Base-by-base conservation (phyloP, 2,113 vertebrate species). In the human region DNA sequence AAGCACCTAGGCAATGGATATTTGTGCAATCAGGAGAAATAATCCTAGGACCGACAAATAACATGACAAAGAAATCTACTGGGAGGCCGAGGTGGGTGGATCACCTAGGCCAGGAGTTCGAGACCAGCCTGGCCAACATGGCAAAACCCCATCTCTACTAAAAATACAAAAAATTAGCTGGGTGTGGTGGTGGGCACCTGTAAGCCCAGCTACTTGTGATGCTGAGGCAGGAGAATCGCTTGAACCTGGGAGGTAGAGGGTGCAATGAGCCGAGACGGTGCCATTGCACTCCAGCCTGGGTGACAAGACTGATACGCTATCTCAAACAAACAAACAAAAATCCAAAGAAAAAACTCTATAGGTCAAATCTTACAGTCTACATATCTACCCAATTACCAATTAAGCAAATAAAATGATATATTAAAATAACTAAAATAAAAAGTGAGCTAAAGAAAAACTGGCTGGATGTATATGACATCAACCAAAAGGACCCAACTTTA, bases 391-490 rank as follows among this genome's bases (percentile, higher is more conserved):
- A 72, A 4, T 93, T 83, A 45, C 17, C 27, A 96, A 23, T 55
- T 57, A 95, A 43, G 27, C 6, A 76, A 76, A 94, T 45, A 86
- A 82, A 84, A 75, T 2, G 11, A 17, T 70, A 8, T 25, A 11
- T 35, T 83, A 85, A 91, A 66, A 64, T 59, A 92, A 93, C 14
- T 38, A 72, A 40, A 43, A 64, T 9, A 95, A 93, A 93, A 79
- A 59, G 8, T 38, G 27, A 57, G 20, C 40, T 72, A 27, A 59
- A 95, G 68, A 73, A 50, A 87, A 92, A n/a, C 10, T 50, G 27
- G 18, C 6, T 76, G 2, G 25, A 57, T 73, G 7, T 25, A 40
- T 0, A 25, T 27, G 61, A 30, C 27, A 57, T 8, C 12, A 70
- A 76, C 66, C 35, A 6, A 76, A 55, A 48, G 94, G 35, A 40